Conservation (phyloP, 2,797 vertebrate genomes). For the Rousettus madagascariensis region DNA sequence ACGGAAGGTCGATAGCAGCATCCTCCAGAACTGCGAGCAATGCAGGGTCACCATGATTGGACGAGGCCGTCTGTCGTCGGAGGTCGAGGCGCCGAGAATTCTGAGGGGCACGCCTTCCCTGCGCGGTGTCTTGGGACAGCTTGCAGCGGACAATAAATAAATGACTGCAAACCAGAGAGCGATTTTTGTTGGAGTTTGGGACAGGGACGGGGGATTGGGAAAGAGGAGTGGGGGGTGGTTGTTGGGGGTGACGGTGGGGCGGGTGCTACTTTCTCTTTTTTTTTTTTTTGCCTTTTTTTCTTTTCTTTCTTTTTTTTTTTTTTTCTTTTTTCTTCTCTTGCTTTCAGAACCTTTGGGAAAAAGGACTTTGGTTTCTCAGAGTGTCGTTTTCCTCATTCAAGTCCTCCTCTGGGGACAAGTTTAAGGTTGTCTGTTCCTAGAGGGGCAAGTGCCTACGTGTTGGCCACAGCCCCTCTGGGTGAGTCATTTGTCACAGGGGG, state of each 20-base stretch:
- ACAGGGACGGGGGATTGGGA: not conserved
- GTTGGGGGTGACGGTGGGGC: not conserved
- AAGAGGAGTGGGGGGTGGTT: not conserved
- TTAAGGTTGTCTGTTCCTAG: slow-evolving; percentile 82
- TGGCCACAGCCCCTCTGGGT: slow-evolving; percentile 82
- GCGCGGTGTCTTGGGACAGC: slow-evolving; percentile 80
- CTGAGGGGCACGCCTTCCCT: slow-evolving; percentile 82
- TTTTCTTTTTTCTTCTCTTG: not conserved
- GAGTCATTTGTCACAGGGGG: slow-evolving; percentile 78
- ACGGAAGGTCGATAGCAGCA: slow-evolving; percentile 88
- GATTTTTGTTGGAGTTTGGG: slow-evolving; percentile 79
- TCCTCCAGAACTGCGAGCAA: slow-evolving; percentile 86
- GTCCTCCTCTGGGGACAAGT: slow-evolving; percentile 82
- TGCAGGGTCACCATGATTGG: slow-evolving; percentile 86
- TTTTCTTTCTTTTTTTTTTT: not conserved
- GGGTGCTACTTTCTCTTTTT: slow-evolving; percentile 53
- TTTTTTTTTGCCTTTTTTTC: not conserved
- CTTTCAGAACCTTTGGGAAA: slow-evolving; percentile 84
- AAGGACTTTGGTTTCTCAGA: slow-evolving; percentile 86
- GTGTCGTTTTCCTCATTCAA: slow-evolving; percentile 62
- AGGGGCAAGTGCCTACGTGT: slow-evolving; percentile 84
- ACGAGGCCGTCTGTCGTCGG: slow-evolving; percentile 86
- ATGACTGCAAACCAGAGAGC: slow-evolving; percentile 85
- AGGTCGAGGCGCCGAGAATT: slow-evolving; percentile 83
- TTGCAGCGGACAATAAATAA: slow-evolving; percentile 86